These are phyloP conservation scores for Pangasius macronema DNA, from an alignment of 2,797 vertebrate genomes.

Conservation along the genomic window DNA sequence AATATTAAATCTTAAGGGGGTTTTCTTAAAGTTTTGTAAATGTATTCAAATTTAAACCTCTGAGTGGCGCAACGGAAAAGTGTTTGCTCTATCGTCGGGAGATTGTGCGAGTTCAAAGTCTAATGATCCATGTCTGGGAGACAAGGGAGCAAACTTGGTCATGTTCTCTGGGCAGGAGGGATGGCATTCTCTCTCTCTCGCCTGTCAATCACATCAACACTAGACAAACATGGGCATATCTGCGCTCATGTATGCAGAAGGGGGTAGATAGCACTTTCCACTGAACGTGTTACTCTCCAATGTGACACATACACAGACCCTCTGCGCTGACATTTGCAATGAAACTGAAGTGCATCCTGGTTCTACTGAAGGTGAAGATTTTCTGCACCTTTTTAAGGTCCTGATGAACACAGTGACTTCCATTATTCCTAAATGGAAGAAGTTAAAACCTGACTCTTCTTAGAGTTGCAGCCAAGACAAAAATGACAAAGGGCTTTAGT, in stretches of 20 bases:
- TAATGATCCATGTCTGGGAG: not conserved
- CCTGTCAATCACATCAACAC: not conserved
- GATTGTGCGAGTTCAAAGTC: not conserved
- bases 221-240: not conserved
- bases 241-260: not conserved
- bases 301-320: not conserved
- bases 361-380: not conserved
- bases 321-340: not conserved
- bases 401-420: not conserved
- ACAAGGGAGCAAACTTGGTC: not conserved
- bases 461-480: not conserved
- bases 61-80: not conserved
- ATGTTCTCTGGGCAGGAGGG: not conserved
- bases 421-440: not conserved
- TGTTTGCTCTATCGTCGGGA: not conserved
- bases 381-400: too few species aligned
- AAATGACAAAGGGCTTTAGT: not conserved
- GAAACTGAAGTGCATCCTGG: not conserved
- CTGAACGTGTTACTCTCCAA: not conserved
- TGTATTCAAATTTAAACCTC: too few species aligned
- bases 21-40: too few species aligned
- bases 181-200: too few species aligned
- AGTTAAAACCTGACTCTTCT: not conserved
- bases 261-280: not conserved
- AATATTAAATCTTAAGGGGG: too few species aligned